phyloP scores from a whole-genome alignment of 2,888 invertebrate species.

The Cataglyphis altisquamis region DNA sequence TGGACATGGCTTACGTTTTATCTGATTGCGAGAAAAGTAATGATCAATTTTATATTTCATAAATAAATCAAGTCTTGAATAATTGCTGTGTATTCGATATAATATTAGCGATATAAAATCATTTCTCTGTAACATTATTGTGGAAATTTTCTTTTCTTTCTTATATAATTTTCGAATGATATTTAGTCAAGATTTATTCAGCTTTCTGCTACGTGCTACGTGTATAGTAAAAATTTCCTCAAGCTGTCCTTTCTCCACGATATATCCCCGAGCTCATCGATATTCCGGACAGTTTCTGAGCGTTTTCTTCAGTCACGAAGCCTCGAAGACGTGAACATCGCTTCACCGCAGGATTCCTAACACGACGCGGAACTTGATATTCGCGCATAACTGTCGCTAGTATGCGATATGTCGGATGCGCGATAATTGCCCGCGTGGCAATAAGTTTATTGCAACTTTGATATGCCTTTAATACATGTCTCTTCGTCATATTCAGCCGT shows the following conservation, averaged over 20 bases:
- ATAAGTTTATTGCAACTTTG: constrained; percentile 62
- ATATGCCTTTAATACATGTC: constrained; percentile 63
- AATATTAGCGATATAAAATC: not conserved
- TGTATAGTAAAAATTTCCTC: constrained; percentile 3
- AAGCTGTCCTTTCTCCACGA: not conserved
- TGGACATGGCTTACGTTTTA: not conserved
- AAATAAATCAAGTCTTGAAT: not conserved
- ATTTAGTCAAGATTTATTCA: constrained; percentile 14
- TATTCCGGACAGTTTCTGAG: constrained; percentile 24
- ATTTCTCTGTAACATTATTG: not conserved
- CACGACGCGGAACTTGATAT: constrained; percentile 39
- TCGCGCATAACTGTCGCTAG: constrained; percentile 37
- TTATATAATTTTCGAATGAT: not conserved
- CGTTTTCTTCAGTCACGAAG: constrained; percentile 13
- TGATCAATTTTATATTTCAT: not conserved
- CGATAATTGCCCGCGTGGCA: constrained; percentile 59
- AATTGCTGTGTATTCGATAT: not conserved
- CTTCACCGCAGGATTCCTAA: constrained; percentile 13
- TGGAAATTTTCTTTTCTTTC: not conserved
- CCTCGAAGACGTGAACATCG: not conserved
- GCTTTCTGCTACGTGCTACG: not conserved
- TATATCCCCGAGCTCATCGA: constrained; percentile 6
- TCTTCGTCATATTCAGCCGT: constrained; percentile 38
- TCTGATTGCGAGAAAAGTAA: not conserved
- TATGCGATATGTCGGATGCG: constrained; percentile 35